Evolutionary conservation across 2,888 invertebrate species (phyloP).

Genomic region (Rapana venosa): DNA sequence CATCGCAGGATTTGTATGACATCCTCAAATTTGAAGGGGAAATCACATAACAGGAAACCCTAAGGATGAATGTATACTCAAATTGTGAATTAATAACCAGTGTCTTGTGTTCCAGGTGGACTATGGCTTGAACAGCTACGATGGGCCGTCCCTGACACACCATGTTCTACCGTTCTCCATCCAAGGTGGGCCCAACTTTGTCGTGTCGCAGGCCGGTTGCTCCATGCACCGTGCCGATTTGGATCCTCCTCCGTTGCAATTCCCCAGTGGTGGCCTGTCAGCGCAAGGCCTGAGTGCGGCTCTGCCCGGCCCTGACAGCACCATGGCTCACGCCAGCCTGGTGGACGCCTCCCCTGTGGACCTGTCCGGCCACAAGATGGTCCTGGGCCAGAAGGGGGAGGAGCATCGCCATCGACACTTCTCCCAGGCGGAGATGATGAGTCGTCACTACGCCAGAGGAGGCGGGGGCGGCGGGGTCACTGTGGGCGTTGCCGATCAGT

Average conservation of each 20-base stretch:
- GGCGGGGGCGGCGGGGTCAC: slow-evolving; percentile 48
- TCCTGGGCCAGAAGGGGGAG: slow-evolving; percentile 54
- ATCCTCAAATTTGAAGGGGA: too few species aligned
- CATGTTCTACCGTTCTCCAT: slow-evolving; percentile 55
- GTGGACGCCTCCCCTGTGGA: slow-evolving; percentile 68
- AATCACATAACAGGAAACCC: too few species aligned
- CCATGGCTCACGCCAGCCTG: slow-evolving; percentile 63
- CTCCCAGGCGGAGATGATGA: slow-evolving; percentile 42
- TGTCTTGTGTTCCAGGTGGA: slow-evolving; percentile 18
- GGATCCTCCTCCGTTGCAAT: slow-evolving; percentile 25
- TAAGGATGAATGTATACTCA: not conserved
- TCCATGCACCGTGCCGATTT: slow-evolving; percentile 53
- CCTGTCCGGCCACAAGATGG: slow-evolving; percentile 63
- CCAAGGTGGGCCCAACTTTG: slow-evolving; percentile 52
- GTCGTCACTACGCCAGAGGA: slow-evolving; percentile 40
- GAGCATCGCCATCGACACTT: slow-evolving; percentile 44
- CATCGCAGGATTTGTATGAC: too few species aligned
- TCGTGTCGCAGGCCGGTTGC: slow-evolving; percentile 55
- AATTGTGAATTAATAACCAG: not conserved
- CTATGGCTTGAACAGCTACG: slow-evolving; percentile 18
- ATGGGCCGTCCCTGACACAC: slow-evolving; percentile 46
- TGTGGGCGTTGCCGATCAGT: slow-evolving; percentile 67
- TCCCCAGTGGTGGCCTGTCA: not conserved
- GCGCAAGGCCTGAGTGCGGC: not conserved
- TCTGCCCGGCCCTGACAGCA: slow-evolving; percentile 43